Conservation (phyloP, 2,888 invertebrate genomes). For the Helobdella robusta region DNA sequence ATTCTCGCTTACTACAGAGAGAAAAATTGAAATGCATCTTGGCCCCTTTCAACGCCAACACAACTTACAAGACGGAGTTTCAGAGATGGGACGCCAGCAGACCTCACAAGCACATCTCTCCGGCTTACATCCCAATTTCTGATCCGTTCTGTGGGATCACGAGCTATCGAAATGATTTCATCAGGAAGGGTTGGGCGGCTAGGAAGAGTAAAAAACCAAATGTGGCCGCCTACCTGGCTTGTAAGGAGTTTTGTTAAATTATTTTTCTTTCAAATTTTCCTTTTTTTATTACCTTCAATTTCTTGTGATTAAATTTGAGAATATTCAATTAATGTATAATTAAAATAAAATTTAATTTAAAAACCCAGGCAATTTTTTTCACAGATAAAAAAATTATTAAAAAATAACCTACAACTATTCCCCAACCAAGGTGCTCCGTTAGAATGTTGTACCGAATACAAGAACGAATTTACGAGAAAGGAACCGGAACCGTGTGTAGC, state of each 20-base stretch:
- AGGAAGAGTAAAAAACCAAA: conserved; percentile 43
- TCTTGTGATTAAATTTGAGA: too few species aligned
- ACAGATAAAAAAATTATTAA: background rate
- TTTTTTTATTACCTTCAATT: background rate
- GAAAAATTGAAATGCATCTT: conserved; percentile 8
- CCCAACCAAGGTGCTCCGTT: conserved; percentile 20
- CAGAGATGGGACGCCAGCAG: background rate
- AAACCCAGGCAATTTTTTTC: background rate
- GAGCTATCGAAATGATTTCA: conserved; percentile 20
- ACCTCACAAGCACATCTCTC: background rate
- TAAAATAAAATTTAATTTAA: background rate
- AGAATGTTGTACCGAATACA: conserved; percentile 12
- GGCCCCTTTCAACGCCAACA: conserved; percentile 8
- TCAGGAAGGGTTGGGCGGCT: conserved; percentile 24
- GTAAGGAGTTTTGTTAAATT: background rate
- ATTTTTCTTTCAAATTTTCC: background rate
- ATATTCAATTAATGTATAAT: background rate
- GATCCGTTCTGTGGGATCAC: conserved; percentile 16
- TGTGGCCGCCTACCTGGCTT: background rate
- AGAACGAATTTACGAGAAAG: conserved; percentile 17
- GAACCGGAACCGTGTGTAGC: conserved; percentile 10
- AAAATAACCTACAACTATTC: background rate
- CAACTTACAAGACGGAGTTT: conserved; percentile 21
- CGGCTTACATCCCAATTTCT: background rate
- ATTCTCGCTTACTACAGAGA: background rate